phyloP scores from a whole-genome alignment of 2,797 vertebrate species.

The Phalloptychus januarius region DNA sequence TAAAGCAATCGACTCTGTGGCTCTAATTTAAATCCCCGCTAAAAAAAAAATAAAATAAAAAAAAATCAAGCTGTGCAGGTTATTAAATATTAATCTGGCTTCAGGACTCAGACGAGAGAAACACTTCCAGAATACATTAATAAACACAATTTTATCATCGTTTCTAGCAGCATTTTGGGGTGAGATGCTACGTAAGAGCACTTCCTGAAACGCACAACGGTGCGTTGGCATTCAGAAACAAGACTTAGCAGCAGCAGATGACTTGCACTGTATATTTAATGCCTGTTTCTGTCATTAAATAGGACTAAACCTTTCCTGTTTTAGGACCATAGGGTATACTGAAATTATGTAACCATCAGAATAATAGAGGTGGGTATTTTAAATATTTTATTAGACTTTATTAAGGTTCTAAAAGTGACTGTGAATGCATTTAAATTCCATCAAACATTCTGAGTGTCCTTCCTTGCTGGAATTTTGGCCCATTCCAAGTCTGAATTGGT shows the following conservation, averaged over 20 bases:
- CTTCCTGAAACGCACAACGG: background rate
- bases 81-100: slow-evolving; percentile 13
- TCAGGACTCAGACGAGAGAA: slow-evolving; percentile 10
- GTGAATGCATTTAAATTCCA: no score
- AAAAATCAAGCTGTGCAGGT: background rate
- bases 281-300: background rate
- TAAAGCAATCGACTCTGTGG: background rate
- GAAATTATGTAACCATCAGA: background rate
- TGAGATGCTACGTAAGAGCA: background rate
- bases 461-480: background rate
- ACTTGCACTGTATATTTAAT: background rate
- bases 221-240: background rate
- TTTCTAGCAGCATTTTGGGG: background rate
- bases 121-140: slow-evolving; percentile 6
- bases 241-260: background rate
- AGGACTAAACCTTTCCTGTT: background rate
- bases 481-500: background rate
- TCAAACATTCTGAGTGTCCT: background rate
- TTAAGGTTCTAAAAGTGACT: no score
- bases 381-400: no score
- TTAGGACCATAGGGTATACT: background rate
- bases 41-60: no score
- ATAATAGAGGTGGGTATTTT: background rate
- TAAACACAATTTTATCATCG: background rate
- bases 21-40: background rate